Percentiles rank a stretch among this genome's conserved stretches.
These are phyloP conservation scores for Uropsilus gracilis DNA, from an alignment of 2,113 vertebrate genomes.

Conservation along the genomic window DNA sequence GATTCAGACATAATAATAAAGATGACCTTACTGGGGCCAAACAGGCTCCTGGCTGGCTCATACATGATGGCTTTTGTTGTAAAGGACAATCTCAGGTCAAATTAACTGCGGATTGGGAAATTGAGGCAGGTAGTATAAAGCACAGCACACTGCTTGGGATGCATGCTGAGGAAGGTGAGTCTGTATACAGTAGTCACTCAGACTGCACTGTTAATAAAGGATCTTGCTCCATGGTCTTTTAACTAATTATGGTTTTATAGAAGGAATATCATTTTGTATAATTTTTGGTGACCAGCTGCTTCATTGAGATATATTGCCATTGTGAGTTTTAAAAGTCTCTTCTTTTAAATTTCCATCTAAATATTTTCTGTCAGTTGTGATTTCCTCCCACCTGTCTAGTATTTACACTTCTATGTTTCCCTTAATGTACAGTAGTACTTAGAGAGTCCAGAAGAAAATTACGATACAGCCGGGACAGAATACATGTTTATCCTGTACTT, in stretches of 20 bases:
- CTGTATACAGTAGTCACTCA: not conserved
- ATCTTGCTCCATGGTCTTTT: not conserved
- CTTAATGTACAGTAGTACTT: not conserved
- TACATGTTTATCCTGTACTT: not conserved
- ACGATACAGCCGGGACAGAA: not conserved
- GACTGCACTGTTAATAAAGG: not conserved
- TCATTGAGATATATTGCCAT: not conserved
- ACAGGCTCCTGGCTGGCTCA: not conserved
- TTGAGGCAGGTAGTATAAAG: not conserved
- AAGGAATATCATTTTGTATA: not conserved
- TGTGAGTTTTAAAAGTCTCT: not conserved
- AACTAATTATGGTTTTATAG: constrained; percentile 4
- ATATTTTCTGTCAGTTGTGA: not conserved
- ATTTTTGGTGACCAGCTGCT: constrained; percentile 17
- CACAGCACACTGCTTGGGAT: not conserved
- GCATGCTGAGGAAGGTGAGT: not conserved
- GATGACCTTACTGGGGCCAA: not conserved
- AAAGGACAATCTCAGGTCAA: not conserved
- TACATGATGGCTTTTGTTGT: not conserved
- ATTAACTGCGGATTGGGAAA: not conserved
- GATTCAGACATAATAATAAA: not conserved
- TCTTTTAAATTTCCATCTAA: not conserved
- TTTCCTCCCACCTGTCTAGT: not conserved
- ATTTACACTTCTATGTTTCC: not conserved
- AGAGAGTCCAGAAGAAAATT: constrained; percentile 10